Percentiles rank a stretch among this genome's conserved stretches.
phyloP scores from a whole-genome alignment of 2,113 vertebrate species.

The Archilochus colubris region DNA sequence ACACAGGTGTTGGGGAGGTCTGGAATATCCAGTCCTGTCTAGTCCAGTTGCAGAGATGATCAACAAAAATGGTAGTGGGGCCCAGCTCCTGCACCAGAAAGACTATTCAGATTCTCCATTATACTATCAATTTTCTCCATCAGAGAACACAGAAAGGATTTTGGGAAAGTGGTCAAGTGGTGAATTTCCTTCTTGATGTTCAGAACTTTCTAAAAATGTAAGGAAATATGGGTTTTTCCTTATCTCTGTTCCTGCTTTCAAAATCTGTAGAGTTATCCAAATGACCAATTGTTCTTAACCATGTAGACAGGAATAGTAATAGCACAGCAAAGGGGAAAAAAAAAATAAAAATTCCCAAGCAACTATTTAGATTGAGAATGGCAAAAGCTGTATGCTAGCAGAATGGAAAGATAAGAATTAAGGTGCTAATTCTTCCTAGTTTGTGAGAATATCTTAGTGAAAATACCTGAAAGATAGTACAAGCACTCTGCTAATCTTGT shows the following conservation, averaged over 20 bases:
- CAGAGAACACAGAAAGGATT: neutral
- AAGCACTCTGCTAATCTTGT: neutral
- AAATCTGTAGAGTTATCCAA: neutral
- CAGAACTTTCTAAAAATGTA: neutral
- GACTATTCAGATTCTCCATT: neutral
- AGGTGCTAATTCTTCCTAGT: neutral
- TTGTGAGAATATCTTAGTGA: neutral
- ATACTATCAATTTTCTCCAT: neutral
- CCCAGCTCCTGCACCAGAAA: neutral
- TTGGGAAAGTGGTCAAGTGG: neutral
- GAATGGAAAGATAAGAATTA: neutral
- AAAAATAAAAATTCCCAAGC: neutral
- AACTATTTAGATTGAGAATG: neutral
- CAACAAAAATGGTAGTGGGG: neutral
- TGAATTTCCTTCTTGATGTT: neutral
- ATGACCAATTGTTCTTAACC: neutral
- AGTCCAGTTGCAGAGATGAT: neutral
- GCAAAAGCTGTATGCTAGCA: neutral
- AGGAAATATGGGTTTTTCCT: neutral
- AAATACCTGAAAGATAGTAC: neutral
- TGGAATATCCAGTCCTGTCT: neutral
- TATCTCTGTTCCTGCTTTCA: neutral
- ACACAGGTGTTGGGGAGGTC: neutral
- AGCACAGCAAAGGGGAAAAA: neutral
- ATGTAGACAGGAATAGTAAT: neutral